phyloP scores from a whole-genome alignment of 2,797 vertebrate genomes.

The Tragelaphus oryx region DNA sequence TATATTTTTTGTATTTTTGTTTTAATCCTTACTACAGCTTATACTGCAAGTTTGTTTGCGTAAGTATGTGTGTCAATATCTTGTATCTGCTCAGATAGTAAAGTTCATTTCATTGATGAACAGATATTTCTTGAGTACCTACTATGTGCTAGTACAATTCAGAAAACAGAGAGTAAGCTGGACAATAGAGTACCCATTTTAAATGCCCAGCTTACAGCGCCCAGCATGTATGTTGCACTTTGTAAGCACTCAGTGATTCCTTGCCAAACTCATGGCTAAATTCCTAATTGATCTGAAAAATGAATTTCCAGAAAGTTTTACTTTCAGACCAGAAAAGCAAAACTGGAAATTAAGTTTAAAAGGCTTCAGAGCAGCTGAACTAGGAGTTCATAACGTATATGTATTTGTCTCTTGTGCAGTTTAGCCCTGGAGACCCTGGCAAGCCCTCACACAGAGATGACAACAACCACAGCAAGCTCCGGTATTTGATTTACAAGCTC shows the following conservation, averaged over 20 bases:
- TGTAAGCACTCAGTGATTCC: not conserved
- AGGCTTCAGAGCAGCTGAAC: not conserved
- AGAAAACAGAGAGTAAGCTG: not conserved
- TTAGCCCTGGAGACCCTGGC: not conserved
- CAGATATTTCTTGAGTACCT: not conserved
- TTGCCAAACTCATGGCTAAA: not conserved
- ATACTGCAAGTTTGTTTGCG: not conserved
- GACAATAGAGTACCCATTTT: not conserved
- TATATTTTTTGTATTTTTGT: not conserved
- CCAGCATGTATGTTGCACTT: not conserved
- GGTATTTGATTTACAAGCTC: constrained; percentile 5
- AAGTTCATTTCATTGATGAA: not conserved
- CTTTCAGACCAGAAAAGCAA: constrained; percentile 23
- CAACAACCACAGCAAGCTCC: not conserved
- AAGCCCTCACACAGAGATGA: not conserved
- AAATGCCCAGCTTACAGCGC: no score
- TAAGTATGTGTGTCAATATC: not conserved
- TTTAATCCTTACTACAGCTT: not conserved
- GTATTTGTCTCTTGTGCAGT: not conserved
- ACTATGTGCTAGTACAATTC: not conserved
- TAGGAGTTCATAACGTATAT: not conserved
- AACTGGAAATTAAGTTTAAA: not conserved
- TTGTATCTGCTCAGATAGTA: not conserved
- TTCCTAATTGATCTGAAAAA: constrained; percentile 6
- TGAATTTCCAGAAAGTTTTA: not conserved